Base-by-base conservation (phyloP, 2,797 vertebrate species). In the Eulemur albifrons region DNA sequence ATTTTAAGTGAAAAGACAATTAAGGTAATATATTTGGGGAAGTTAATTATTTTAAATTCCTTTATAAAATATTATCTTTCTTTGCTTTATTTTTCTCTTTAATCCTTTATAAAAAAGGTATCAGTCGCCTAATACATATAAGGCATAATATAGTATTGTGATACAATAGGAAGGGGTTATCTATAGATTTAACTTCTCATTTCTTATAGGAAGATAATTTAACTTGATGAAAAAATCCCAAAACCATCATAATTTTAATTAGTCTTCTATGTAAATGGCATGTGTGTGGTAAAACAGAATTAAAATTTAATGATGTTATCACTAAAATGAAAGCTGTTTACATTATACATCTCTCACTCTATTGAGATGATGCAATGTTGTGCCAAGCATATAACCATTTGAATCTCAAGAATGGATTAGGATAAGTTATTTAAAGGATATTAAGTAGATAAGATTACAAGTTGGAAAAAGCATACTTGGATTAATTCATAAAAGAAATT, bases 341-440 rank as follows among this genome's bases (percentile, higher is more conserved):
- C 15, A 70, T 21, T 40, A 21, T 45, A 18, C 5, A 21, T 50
- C 32, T 91, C 21, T 84, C n/a, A 75, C 4, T 86, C 23, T 40
- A 6, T 20, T 43, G 59, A 77, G 13, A 67, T 35, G 6, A n/a
- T 54, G 2, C 4, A 84, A 67, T 57, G 4, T 35, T 80, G 27
- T 87, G 91, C 52, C 95, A 97, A 97, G 38, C 96, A 96, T 76
- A 80, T 43, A 93, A 95, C 12, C 40, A 88, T 27, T 2, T 70
- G 59, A 88, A 86, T 92, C 20, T 59, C 57, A 32, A 38, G 15
- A 89, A 75, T 48, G n/a, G 32, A 48, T 88, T 87, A 94, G 43
- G 70, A 32, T 81, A 35, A 80, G 50, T 79, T 90, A 77, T 32
- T 69, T 10, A 88, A 32, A 85, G 4, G 5, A 59, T 15, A 57